phyloP scores from a whole-genome alignment of 2,888 invertebrate genomes.

The Ophion costatus region DNA sequence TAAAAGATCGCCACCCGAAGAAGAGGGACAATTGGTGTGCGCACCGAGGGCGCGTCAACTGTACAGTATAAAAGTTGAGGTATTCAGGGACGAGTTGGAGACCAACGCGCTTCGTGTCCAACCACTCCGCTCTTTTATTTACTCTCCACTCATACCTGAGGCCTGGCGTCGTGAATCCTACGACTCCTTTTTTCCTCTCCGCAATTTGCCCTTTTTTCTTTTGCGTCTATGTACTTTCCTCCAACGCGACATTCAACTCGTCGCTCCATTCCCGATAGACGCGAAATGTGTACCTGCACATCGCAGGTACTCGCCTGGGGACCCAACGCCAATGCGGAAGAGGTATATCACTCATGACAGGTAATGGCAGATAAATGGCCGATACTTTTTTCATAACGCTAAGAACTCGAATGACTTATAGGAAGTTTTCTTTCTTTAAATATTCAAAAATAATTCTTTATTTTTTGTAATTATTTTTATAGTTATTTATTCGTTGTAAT shows the following conservation, averaged over 20 bases:
- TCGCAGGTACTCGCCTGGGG: too few species aligned
- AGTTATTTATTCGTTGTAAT: too few species aligned
- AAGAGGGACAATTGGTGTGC: neutral
- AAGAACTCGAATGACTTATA: too few species aligned
- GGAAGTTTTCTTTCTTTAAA: too few species aligned
- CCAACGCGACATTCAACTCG: neutral
- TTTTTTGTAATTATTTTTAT: too few species aligned
- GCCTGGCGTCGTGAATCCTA: neutral
- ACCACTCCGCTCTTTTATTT: conserved; percentile 30
- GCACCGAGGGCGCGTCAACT: conserved; percentile 18
- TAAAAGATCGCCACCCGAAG: too few species aligned
- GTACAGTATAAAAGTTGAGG: conserved; percentile 35
- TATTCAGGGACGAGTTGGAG: conserved; percentile 30
- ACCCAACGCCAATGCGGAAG: too few species aligned
- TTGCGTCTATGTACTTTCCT: neutral
- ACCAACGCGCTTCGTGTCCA: conserved; percentile 44
- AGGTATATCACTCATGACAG: too few species aligned
- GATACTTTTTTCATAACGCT: too few species aligned
- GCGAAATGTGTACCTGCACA: too few species aligned
- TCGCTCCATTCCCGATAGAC: neutral
- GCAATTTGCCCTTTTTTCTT: neutral
- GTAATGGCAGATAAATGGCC: too few species aligned
- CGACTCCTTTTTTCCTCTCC: neutral
- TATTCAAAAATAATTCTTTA: too few species aligned
- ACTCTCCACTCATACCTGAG: conserved; percentile 2